Percentiles rank a stretch among this genome's conserved stretches.
Conservation (phyloP, 2,888 invertebrate genomes). For the Epicampocera succincta region DNA sequence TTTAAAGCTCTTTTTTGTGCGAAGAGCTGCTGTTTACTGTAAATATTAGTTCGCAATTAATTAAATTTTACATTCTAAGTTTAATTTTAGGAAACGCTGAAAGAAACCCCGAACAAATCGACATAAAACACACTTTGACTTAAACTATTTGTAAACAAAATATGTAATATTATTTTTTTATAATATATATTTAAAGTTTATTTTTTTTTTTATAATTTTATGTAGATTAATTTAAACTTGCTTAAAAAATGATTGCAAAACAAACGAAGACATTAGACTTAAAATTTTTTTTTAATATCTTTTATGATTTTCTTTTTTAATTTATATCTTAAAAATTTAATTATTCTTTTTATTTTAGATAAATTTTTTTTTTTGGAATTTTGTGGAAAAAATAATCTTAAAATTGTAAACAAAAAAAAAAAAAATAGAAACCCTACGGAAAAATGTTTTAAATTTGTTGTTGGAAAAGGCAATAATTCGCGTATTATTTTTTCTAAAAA, state of each 20-base stretch:
- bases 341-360: conserved; percentile 48
- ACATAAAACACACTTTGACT: conserved; percentile 72
- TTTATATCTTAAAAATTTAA: conserved; percentile 15
- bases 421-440: no score
- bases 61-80: conserved; percentile 60
- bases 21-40: conserved; percentile 69
- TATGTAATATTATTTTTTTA: conserved; percentile 51
- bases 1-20: conserved; percentile 63
- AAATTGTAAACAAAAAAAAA: conserved; percentile 52
- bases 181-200: conserved; percentile 73
- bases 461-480: conserved; percentile 18
- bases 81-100: conserved; percentile 54
- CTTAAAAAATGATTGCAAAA: conserved; percentile 59
- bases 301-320: conserved; percentile 45
- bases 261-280: conserved; percentile 62
- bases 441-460: no score
- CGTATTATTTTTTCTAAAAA: conserved; percentile 42
- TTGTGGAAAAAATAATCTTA: conserved; percentile 56
- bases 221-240: conserved; percentile 62
- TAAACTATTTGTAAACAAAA: conserved; percentile 70
- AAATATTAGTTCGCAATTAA: conserved; percentile 66
- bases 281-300: conserved; percentile 43
- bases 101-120: conserved; percentile 70
- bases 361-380: conserved; percentile 68
- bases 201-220: conserved; percentile 67